A percentile compares a stretch with the other conserved stretches of the same genome.
These are phyloP conservation scores for Muscina levida DNA, from an alignment of 2,888 invertebrate genomes.

Conservation along the genomic window DNA sequence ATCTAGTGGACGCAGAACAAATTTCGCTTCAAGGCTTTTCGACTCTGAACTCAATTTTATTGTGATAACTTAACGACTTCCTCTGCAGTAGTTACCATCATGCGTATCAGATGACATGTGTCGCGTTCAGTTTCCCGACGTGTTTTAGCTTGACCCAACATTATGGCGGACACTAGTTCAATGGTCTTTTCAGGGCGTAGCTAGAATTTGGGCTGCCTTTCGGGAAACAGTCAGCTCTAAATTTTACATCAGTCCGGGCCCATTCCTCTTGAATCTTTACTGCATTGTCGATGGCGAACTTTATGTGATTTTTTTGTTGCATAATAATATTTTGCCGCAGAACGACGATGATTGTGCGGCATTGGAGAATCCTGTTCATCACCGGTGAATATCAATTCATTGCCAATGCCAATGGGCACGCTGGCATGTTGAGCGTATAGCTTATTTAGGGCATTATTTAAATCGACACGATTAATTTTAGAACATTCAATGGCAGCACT, in stretches of 20 bases:
- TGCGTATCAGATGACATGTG: constrained; percentile 95
- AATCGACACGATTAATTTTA: not conserved
- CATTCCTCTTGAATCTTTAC: constrained; percentile 87
- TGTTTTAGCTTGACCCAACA: constrained; percentile 96
- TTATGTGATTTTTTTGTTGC: constrained; percentile 89
- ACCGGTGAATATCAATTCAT: constrained; percentile 87
- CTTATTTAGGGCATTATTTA: constrained; percentile 35
- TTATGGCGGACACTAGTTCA: constrained; percentile 95
- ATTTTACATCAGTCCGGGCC: constrained; percentile 89
- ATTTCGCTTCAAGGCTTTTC: constrained; percentile 86
- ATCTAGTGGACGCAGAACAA: constrained; percentile 92
- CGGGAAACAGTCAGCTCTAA: constrained; percentile 90
- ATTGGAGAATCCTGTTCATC: constrained; percentile 87
- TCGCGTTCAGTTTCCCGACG: constrained; percentile 97
- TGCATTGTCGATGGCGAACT: constrained; percentile 89
- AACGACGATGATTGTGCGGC: constrained; percentile 93
- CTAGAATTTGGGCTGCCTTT: constrained; percentile 90
- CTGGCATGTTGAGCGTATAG: constrained; percentile 80
- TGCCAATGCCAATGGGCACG: constrained; percentile 94
- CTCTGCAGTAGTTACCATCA: constrained; percentile 82
- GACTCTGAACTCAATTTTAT: constrained; percentile 86
- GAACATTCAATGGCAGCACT: not conserved
- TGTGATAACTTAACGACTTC: not conserved
- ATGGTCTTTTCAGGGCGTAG: constrained; percentile 86
- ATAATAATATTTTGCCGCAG: constrained; percentile 93